phyloP scores from a whole-genome alignment of 2,797 vertebrate species.

The Valencia hispanica region DNA sequence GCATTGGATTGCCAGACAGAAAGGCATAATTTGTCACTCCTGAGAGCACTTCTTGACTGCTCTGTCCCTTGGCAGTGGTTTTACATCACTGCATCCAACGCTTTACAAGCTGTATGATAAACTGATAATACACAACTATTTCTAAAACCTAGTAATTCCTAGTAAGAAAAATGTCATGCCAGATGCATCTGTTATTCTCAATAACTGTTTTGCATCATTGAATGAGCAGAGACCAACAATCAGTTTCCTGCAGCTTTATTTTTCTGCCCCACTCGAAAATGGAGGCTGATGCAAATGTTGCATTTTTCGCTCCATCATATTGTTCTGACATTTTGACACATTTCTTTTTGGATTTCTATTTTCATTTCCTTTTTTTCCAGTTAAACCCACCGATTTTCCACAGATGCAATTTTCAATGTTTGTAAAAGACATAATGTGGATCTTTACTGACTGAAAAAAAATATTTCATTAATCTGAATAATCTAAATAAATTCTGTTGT shows the following conservation, averaged over 20 bases:
- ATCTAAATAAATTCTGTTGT: not conserved
- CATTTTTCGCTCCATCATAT: not conserved
- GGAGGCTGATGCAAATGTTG: constrained; percentile 6
- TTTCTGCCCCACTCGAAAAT: not conserved
- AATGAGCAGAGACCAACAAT: not conserved
- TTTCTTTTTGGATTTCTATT: not conserved
- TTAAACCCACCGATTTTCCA: not conserved
- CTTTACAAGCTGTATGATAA: too few relatives aligned
- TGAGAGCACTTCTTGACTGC: too few relatives aligned
- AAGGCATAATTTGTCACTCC: too few relatives aligned
- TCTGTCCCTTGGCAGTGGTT: too few relatives aligned
- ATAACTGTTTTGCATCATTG: not conserved
- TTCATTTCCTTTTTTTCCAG: constrained; percentile 6
- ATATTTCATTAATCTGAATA: not conserved
- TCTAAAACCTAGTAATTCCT: too few relatives aligned
- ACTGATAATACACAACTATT: too few relatives aligned
- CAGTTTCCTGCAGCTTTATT: not conserved
- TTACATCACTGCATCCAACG: too few relatives aligned
- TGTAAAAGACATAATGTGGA: not conserved
- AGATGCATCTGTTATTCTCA: not conserved
- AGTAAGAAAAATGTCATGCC: not conserved
- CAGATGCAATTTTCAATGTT: not conserved
- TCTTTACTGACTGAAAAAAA: not conserved
- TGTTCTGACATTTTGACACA: not conserved
- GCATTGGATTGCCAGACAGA: too few relatives aligned